These are phyloP conservation scores for Hiodon alosoides DNA, from an alignment of 2,113 vertebrate genomes.

Conservation along the genomic window DNA sequence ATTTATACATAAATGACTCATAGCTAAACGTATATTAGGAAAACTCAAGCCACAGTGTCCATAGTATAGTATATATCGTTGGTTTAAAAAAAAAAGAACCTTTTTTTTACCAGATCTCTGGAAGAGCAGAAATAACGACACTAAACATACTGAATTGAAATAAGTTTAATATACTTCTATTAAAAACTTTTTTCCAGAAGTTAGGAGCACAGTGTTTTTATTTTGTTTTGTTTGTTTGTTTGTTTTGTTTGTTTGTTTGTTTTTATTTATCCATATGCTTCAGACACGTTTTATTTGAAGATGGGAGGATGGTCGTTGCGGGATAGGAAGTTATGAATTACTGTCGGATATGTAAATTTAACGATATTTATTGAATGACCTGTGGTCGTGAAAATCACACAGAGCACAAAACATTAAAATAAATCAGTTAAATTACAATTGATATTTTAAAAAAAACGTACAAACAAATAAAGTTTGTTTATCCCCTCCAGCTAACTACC, in stretches of 20 bases:
- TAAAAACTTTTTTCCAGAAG: conserved; percentile 25
- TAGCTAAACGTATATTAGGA: no score
- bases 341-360: neutral
- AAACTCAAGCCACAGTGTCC: no score
- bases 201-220: conserved; percentile 33
- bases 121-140: neutral
- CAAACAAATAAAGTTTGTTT: conserved; percentile 1
- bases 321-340: neutral
- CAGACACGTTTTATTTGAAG: conserved; percentile 7
- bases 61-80: no score
- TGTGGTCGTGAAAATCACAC: conserved; percentile 19
- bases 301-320: neutral
- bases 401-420: conserved; percentile 28
- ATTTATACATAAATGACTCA: no score
- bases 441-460: conserved; percentile 5
- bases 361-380: conserved; percentile 3
- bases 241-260: no score
- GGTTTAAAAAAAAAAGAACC: no score
- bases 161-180: conserved; percentile 29
- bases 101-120: neutral
- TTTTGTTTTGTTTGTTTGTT: neutral
- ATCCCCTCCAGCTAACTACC: neutral
- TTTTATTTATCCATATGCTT: neutral
- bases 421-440: conserved; percentile 9
- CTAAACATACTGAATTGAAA: conserved; percentile 19